Evolutionary conservation across 2,113 vertebrate genomes (phyloP).

Genomic region (Psettodes erumei): DNA sequence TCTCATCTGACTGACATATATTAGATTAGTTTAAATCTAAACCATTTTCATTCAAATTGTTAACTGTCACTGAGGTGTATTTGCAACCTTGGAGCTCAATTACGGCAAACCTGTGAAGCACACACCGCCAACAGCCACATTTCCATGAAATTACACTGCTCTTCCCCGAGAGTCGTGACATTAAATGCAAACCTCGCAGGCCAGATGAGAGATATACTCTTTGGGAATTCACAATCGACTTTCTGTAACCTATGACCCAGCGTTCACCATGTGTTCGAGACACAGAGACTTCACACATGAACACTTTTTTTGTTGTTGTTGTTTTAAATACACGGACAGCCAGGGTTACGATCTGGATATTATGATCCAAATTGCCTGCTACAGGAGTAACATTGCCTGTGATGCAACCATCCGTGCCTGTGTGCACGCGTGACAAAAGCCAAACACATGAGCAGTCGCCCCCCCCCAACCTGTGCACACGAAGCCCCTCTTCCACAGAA

Average conservation of each 20-base stretch:
- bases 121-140: background rate
- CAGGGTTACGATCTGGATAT: conserved; percentile 26
- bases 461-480: conserved; percentile 39
- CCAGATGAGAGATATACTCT: background rate
- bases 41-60: background rate
- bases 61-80: background rate
- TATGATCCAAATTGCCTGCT: conserved; percentile 60
- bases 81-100: conserved; percentile 1
- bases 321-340: too few species aligned
- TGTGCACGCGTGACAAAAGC: conserved; percentile 57
- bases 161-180: background rate
- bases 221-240: background rate
- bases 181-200: background rate
- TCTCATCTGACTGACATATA: background rate
- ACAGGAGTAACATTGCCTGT: conserved; percentile 24
- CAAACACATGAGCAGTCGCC: conserved; percentile 61
- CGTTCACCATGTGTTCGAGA: background rate
- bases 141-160: background rate
- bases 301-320: too few species aligned
- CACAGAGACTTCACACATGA: background rate
- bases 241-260: background rate
- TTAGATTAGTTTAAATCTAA: background rate
- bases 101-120: background rate
- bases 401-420: conserved; percentile 46
- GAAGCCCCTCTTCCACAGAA: conserved; percentile 47